These are phyloP conservation scores for Myotis myotis DNA, from an alignment of 2,797 vertebrate species.

Conservation along the genomic window DNA sequence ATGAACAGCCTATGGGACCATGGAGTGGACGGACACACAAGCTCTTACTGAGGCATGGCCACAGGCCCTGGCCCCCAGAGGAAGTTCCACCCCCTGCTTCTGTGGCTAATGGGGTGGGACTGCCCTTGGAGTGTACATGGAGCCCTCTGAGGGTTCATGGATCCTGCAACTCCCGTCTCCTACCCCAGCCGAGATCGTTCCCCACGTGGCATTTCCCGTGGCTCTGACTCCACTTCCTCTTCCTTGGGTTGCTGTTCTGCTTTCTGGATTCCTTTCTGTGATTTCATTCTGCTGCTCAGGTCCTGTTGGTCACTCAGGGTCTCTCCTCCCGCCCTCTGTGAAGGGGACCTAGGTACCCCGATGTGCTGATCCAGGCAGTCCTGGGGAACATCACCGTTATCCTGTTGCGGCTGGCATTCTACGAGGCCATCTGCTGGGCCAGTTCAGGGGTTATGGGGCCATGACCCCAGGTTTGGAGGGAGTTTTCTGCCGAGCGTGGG, in stretches of 20 bases:
- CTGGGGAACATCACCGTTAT: background rate
- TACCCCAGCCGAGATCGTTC: background rate
- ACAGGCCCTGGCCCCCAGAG: no score
- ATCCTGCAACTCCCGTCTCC: background rate
- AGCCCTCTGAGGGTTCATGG: background rate
- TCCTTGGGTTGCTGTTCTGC: background rate
- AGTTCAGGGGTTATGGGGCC: no score
- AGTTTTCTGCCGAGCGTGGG: background rate
- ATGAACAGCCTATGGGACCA: background rate
- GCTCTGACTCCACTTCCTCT: background rate
- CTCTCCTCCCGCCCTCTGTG: background rate
- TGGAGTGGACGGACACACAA: no score
- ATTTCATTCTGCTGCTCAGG: background rate
- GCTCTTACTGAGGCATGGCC: background rate
- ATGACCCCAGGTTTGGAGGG: background rate
- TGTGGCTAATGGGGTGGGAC: background rate
- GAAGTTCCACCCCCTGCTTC: background rate
- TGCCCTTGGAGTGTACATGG: background rate
- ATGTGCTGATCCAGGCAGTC: no score
- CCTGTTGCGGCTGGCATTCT: background rate
- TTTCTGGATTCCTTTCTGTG: background rate
- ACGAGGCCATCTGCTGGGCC: background rate
- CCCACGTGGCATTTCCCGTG: background rate
- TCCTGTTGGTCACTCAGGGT: background rate
- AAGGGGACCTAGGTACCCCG: background rate